A percentile compares a stretch with the other conserved stretches of the same genome.
Conservation (phyloP, 2,113 vertebrate species). For the Odobenus rosmarus region DNA sequence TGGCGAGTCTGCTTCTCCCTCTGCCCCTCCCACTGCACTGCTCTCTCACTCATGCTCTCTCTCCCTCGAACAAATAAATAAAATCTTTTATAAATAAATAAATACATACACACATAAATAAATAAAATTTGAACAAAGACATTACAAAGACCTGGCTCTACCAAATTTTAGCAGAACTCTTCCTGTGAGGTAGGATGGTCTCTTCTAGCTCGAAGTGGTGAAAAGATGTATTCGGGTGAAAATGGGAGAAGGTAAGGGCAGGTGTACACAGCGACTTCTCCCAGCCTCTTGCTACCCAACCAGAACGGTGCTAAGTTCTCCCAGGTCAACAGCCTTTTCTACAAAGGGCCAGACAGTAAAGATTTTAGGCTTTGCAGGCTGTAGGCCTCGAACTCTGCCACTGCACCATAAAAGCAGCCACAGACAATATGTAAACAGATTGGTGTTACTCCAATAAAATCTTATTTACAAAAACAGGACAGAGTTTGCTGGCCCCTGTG, state of each 20-base stretch:
- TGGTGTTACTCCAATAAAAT: background rate
- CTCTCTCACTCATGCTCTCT: no score
- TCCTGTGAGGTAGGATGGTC: background rate
- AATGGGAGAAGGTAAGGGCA: background rate
- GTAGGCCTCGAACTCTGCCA: background rate
- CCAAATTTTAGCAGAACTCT: background rate
- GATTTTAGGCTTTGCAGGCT: background rate
- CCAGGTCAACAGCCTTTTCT: background rate
- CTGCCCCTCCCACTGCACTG: no score
- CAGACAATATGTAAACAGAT: background rate
- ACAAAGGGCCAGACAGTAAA: background rate
- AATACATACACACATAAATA: background rate
- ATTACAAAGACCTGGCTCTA: background rate
- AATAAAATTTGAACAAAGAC: background rate
- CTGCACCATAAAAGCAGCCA: background rate
- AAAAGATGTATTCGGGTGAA: background rate
- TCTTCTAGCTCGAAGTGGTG: background rate
- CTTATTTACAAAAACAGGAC: conserved; percentile 21
- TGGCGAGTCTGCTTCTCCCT: no score
- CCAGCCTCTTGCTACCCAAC: background rate
- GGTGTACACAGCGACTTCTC: background rate
- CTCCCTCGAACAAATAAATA: background rate
- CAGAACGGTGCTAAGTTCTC: background rate
- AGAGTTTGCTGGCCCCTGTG: background rate
- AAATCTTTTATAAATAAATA: background rate